phyloP scores from a whole-genome alignment of 2,797 vertebrate genomes.

The Urosaurus nigricauda region DNA sequence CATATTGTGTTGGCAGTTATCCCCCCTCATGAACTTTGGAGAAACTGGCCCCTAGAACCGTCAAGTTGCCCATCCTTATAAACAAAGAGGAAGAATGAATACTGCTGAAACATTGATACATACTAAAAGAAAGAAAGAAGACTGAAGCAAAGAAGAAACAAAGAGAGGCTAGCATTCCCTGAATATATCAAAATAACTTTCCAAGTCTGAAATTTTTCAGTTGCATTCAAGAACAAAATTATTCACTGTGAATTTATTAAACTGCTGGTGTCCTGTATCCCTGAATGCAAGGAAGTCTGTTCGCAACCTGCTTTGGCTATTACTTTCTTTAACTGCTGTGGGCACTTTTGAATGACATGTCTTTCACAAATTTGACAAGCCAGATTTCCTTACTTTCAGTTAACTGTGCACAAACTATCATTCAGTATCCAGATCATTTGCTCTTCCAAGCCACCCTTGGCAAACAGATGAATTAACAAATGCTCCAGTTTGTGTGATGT shows the following conservation, averaged over 20 bases:
- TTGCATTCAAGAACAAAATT: constrained; percentile 16
- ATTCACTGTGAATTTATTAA: constrained; percentile 25
- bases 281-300: constrained; percentile 1
- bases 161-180: neutral
- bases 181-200: neutral
- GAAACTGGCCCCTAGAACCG: no score
- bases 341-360: constrained; percentile 27
- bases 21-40: no score
- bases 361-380: constrained; percentile 44
- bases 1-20: no score
- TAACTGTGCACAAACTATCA: constrained; percentile 11
- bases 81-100: neutral
- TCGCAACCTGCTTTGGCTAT: constrained; percentile 27
- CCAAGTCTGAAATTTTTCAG: constrained; percentile 13
- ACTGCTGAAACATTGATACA: neutral
- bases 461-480: constrained; percentile 50
- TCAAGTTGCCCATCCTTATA: neutral
- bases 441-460: constrained; percentile 32
- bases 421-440: constrained; percentile 24
- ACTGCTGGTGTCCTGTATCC: constrained; percentile 3
- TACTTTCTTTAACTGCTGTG: constrained; percentile 8
- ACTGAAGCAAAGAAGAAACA: no score
- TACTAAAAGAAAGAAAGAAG: no score
- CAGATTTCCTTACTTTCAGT: constrained; percentile 31
- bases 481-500: constrained; percentile 37